Percentiles rank a stretch among this genome's conserved stretches.
phyloP scores from a whole-genome alignment of 2,797 vertebrate genomes.

The Rhynchotus rufescens region DNA sequence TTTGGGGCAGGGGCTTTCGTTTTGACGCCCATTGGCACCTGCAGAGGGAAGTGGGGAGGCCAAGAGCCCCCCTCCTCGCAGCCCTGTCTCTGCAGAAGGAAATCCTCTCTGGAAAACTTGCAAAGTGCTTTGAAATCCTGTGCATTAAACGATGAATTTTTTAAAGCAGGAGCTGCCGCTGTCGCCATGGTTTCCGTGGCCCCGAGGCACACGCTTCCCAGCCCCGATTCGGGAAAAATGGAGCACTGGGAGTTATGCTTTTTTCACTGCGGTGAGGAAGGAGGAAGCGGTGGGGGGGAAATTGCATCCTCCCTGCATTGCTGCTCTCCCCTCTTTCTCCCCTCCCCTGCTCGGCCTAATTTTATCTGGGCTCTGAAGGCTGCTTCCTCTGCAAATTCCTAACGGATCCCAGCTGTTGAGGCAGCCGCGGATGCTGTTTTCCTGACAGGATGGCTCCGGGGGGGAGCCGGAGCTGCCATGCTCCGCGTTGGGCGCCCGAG shows the following conservation, averaged over 20 bases:
- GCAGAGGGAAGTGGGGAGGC: not conserved
- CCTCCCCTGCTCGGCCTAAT: not conserved
- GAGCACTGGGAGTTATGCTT: constrained; percentile 38
- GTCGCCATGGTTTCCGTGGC: constrained; percentile 77
- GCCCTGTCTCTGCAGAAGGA: constrained; percentile 7
- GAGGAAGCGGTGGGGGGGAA: not conserved
- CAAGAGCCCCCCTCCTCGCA: not conserved
- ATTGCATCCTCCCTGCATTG: not conserved
- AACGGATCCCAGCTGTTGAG: constrained; percentile 55
- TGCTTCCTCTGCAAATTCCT: constrained; percentile 66
- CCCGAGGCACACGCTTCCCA: constrained; percentile 42
- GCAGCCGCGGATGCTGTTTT: not conserved
- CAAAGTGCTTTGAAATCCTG: constrained; percentile 20
- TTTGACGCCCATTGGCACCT: not conserved
- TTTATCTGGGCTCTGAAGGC: not conserved
- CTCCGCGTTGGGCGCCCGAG: not conserved
- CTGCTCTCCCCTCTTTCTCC: not conserved
- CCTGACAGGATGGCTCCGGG: not conserved
- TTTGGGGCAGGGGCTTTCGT: not conserved
- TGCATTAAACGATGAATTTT: constrained; percentile 53
- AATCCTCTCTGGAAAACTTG: not conserved
- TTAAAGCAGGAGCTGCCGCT: constrained; percentile 59
- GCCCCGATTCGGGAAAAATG: constrained; percentile 57
- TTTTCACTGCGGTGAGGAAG: not conserved
- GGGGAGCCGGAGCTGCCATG: not conserved